phyloP scores from a whole-genome alignment of 2,888 invertebrate genomes.

The Byasa hedistus region DNA sequence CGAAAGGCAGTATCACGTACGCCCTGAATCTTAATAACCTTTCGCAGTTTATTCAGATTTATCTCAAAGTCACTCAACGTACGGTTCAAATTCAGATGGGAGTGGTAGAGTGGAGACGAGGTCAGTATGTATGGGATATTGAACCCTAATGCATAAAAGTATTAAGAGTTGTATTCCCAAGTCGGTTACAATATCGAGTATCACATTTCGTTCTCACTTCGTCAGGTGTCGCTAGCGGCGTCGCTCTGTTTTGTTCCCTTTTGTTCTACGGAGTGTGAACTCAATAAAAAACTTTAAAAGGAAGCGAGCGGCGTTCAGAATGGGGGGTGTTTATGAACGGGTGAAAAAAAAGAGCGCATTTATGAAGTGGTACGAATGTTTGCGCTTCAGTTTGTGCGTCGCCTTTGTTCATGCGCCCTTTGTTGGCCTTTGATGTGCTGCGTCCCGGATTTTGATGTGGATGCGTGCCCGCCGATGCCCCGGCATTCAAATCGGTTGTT shows the following conservation, averaged over 20 bases:
- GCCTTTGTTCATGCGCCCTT: constrained; percentile 37
- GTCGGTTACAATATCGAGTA: constrained; percentile 42
- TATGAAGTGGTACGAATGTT: constrained; percentile 42
- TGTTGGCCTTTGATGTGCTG: constrained; percentile 33
- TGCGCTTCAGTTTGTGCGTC: constrained; percentile 41
- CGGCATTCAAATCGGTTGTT: constrained; percentile 19
- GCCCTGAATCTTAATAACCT: constrained; percentile 65
- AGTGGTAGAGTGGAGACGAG: constrained; percentile 4
- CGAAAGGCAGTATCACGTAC: constrained; percentile 74
- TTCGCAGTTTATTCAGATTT: constrained; percentile 38
- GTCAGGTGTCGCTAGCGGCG: constrained; percentile 76
- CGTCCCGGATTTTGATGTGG: constrained; percentile 31
- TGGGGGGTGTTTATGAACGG: constrained; percentile 52
- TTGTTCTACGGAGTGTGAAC: constrained; percentile 75
- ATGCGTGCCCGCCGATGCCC: constrained; percentile 36
- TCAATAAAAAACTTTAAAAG: constrained; percentile 65
- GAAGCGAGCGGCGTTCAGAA: constrained; percentile 61
- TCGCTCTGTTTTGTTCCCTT: constrained; percentile 71
- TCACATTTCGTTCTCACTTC: constrained; percentile 77
- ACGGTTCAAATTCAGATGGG: constrained; percentile 39
- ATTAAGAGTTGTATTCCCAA: constrained; percentile 38
- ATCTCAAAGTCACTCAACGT: constrained; percentile 40
- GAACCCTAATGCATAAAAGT: neutral
- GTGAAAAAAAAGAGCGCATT: constrained; percentile 34
- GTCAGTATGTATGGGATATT: constrained; percentile 1